Evolutionary conservation across 2,888 invertebrate genomes (phyloP), one percentile per base, ranked within the genome.

Genomic region (Sceliomorpha sp.): DNA sequence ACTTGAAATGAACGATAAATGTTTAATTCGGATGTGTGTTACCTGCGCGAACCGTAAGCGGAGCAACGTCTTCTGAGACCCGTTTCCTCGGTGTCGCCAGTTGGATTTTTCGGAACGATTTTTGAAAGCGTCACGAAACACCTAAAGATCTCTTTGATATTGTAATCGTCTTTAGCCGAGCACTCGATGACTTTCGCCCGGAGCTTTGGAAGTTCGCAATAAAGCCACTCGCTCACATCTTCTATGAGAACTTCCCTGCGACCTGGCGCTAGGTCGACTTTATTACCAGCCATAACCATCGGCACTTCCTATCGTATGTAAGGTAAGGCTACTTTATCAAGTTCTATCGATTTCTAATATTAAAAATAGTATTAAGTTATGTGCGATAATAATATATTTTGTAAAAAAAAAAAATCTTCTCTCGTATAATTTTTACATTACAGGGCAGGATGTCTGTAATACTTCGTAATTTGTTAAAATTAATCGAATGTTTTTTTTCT

Each of bases 261-360:
- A 59, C 93, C 92, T 73, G 90, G 88, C 6, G 94, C 93, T 60
- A 95, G 89, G 87, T 96, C 96, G 69, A 92, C 90, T 89, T 96
- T 96, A 89, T 96, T 96, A 51, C 96, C 96, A 8, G 95, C 95
- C 53, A 97, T 92, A 20, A 96, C 95, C 79, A 95, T 94, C 26
- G 96, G 96, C 62, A 96, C 92, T 77, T 95, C 94, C 90, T 94
- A 91, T 63, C 29, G 47, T 31, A 31, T 8, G 13, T 9, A 29
- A n/a, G n/a, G n/a, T 9, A 15, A 6, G 2, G 1, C 13, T 34
- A 12, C 12, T 34, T 34, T 5, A 3, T 24, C 7, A 5, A 5
- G 3, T 24, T 5, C 7, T 24, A 24, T 24, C 24, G 24, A 24
- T 24, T n/a, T n/a, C n/a, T n/a, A n/a, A n/a, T n/a, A n/a, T n/a